These are phyloP conservation scores for Timandra comae DNA, from an alignment of 2,888 invertebrate species.

Conservation along the genomic window DNA sequence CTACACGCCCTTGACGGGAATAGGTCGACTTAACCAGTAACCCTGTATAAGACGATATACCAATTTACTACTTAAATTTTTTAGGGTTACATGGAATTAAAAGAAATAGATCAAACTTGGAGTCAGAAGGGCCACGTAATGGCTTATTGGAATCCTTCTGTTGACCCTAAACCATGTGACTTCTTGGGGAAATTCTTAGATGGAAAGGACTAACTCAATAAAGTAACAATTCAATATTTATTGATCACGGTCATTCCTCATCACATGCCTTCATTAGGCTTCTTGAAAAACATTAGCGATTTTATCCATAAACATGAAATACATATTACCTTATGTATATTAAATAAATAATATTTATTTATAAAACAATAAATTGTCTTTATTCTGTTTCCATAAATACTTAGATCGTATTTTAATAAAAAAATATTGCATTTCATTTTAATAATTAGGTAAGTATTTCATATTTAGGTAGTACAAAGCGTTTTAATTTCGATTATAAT, in stretches of 20 bases:
- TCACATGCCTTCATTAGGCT: constrained; percentile 55
- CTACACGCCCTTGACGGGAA: no score
- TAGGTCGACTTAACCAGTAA: no score
- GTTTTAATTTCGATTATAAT: no score
- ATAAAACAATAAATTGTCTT: no score
- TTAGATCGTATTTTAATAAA: no score
- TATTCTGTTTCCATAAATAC: no score
- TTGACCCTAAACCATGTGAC: constrained; percentile 86
- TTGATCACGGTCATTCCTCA: constrained; percentile 58
- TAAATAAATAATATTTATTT: constrained; percentile 10
- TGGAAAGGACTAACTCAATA: constrained; percentile 55
- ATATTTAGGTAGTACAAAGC: no score
- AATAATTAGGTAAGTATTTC: no score
- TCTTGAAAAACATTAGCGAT: constrained; percentile 6
- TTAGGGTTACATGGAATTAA: constrained; percentile 95
- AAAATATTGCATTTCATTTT: no score
- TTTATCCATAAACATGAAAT: no score
- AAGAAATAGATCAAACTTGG: constrained; percentile 89
- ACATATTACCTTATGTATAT: not conserved
- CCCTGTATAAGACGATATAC: not conserved
- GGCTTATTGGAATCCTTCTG: constrained; percentile 88
- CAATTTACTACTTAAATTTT: not conserved
- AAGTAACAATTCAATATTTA: constrained; percentile 52
- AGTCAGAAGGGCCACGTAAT: constrained; percentile 91
- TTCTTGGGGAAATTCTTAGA: constrained; percentile 92